Base-by-base conservation (phyloP, 1,140 invertebrate species). In the Teleogryllus occipitalis region DNA sequence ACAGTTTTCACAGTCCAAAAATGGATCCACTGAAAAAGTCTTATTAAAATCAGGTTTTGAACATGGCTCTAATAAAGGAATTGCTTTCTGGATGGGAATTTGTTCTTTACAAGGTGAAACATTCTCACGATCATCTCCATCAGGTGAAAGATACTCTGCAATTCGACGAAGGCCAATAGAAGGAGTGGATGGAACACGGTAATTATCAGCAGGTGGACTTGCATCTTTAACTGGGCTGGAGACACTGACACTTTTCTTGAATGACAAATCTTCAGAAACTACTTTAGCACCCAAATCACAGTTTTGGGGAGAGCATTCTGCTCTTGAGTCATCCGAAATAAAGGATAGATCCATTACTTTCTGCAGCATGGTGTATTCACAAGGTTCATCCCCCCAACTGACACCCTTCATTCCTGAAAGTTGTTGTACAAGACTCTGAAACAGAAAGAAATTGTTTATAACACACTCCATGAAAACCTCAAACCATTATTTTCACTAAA, bases 371-470 rank as follows among this genome's bases (percentile, higher is more conserved):
- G 10, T 65, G 18, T 65, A 65, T 10, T 65, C 54, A 65, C 75
- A 46, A 7, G 49, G 8, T 18, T 80, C 79, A 27, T 80, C 79
- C n/a, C 27, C 15, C 79, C 79, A 80, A 48, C 75, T 80, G 22
- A 80, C 79, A 76, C 75, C 75, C 12, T 80, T 80, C 8, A 80
- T 54, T 8, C 79, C 79, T 48, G 74, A 46, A 22, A 80, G 22
- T 21, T 48, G 21, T 76, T 76, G 73, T 12, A 80, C 74, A 14
- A 80, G 74, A n/a, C 46, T 39, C 79, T 80, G 72, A 39, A 80
- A 80, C 14, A 65, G 7, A 65, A 7, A 65, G 7, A 65, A 65
- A 65, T 7, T 12, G 27, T 39, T 39, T 39, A 39, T 39, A 39
- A 39, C 5, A 39, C 27, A 39, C 27, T 39, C 27, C 27, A 39